These are phyloP conservation scores for Condylura cristata DNA, from an alignment of 2,113 vertebrate genomes.

Conservation along the genomic window DNA sequence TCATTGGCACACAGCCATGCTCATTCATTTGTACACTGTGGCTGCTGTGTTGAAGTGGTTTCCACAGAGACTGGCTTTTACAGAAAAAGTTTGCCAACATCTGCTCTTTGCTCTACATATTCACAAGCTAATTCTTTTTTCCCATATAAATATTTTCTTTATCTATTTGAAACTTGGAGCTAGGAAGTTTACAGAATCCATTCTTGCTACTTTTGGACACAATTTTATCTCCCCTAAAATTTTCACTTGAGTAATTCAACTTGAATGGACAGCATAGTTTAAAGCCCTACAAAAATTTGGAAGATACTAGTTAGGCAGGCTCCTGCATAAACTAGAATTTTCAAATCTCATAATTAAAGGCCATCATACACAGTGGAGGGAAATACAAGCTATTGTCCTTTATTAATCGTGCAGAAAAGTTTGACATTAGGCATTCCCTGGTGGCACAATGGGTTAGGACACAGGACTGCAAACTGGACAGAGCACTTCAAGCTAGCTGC, in stretches of 20 bases:
- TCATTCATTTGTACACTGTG: neutral
- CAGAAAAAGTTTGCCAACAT: neutral
- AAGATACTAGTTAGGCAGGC: neutral
- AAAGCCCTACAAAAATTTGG: neutral
- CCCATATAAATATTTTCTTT: slow-evolving; percentile 46
- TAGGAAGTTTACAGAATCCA: neutral
- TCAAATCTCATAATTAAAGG: neutral
- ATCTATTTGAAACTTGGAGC: neutral
- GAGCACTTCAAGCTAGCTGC: too few relatives aligned
- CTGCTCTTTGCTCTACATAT: too few relatives aligned
- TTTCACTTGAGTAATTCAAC: neutral
- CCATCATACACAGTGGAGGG: neutral
- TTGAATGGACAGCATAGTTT: neutral
- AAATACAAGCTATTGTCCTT: neutral
- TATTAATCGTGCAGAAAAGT: neutral
- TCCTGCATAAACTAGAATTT: neutral
- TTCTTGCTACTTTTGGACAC: neutral
- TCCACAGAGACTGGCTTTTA: neutral
- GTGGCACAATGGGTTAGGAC: too few relatives aligned
- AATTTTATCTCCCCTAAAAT: neutral
- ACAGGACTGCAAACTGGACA: too few relatives aligned
- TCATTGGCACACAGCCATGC: neutral
- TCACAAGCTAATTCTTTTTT: neutral
- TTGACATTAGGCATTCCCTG: too few relatives aligned
- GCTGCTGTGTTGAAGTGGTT: neutral